Evolutionary conservation across 2,888 invertebrate species (phyloP).

Genomic region (Philaethria dido): DNA sequence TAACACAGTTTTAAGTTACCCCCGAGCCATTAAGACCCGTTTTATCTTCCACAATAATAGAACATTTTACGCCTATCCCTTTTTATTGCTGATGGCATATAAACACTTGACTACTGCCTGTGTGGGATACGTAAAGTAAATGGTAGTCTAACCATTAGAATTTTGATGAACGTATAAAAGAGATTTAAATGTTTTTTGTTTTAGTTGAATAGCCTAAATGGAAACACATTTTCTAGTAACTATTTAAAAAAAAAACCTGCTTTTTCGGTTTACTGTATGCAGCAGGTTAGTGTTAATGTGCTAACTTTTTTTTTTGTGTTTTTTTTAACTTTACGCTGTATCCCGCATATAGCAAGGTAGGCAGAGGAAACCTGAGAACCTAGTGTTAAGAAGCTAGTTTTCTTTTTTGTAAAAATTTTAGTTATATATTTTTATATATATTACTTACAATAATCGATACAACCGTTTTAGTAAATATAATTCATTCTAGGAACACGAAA

Average conservation of each 20-base stretch:
- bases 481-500: constrained; percentile 21
- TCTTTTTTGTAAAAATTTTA: too few relatives aligned
- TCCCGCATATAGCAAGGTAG: too few relatives aligned
- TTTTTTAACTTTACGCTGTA: too few relatives aligned
- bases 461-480: constrained; percentile 22
- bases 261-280: too few relatives aligned
- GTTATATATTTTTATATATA: neutral
- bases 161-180: constrained; percentile 34
- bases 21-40: constrained; percentile 39
- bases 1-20: constrained; percentile 42
- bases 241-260: too few relatives aligned
- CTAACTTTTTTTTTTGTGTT: too few relatives aligned
- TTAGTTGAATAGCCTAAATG: constrained; percentile 2
- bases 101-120: constrained; percentile 43
- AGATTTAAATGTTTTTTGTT: constrained; percentile 30
- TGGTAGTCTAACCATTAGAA: constrained; percentile 39
- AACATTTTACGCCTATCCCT: constrained; percentile 44
- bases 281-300: too few relatives aligned
- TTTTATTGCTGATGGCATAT: constrained; percentile 46
- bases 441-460: constrained; percentile 3
- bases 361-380: too few relatives aligned
- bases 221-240: too few relatives aligned
- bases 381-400: too few relatives aligned
- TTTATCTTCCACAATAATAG: constrained; percentile 45
- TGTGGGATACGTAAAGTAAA: constrained; percentile 42